Percentiles rank a stretch among this genome's conserved stretches.
phyloP scores from a whole-genome alignment of 2,797 vertebrate species.

The Hydrocynus forskahlii region DNA sequence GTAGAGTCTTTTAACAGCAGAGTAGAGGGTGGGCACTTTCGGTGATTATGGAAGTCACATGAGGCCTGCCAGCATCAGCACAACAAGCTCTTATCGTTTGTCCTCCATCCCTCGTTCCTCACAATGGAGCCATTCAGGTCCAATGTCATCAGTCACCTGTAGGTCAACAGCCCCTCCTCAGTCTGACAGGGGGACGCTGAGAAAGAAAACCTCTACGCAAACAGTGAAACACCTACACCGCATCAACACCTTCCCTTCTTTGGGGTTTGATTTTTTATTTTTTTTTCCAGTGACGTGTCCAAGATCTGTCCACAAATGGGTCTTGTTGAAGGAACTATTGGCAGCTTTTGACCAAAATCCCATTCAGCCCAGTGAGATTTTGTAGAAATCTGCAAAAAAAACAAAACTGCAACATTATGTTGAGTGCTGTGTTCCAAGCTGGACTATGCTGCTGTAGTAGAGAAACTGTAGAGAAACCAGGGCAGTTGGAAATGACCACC shows the following conservation, averaged over 20 bases:
- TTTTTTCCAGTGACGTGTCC: too few relatives aligned
- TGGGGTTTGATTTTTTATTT: not conserved
- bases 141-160: conserved; percentile 41
- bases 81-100: conserved; percentile 48
- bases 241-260: not conserved
- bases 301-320: too few relatives aligned
- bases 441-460: too few relatives aligned
- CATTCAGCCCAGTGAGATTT: too few relatives aligned
- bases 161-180: conserved; percentile 36
- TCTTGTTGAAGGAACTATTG: too few relatives aligned
- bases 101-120: conserved; percentile 21
- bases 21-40: conserved; percentile 20
- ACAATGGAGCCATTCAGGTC: conserved; percentile 51
- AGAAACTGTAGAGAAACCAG: too few relatives aligned
- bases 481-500: too few relatives aligned
- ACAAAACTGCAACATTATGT: too few relatives aligned
- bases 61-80: conserved; percentile 39
- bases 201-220: conserved; percentile 21
- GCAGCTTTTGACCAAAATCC: too few relatives aligned
- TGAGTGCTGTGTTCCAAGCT: too few relatives aligned
- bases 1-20: conserved; percentile 16
- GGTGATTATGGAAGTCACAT: conserved; percentile 34
- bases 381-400: too few relatives aligned
- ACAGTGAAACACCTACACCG: not conserved
- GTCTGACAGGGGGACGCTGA: conserved; percentile 21